These are phyloP conservation scores for Popillia japonica DNA, from an alignment of 1,140 invertebrate genomes.

Conservation along the genomic window DNA sequence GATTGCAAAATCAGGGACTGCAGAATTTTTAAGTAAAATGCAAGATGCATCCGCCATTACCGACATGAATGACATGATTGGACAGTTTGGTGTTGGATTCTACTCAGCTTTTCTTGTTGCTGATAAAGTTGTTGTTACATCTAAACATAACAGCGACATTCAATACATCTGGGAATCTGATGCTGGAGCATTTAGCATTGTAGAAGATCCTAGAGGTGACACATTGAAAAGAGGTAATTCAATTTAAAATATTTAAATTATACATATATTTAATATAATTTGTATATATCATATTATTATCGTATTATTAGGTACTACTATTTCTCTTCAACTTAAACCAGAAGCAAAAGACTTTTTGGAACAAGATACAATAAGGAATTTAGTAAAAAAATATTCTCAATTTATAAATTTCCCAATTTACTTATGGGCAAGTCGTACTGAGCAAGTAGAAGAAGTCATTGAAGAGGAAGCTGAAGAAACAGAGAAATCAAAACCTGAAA, in stretches of 20 bases:
- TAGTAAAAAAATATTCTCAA: too few species aligned
- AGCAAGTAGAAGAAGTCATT: too few species aligned
- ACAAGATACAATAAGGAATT: too few species aligned
- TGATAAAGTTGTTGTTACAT: constrained; percentile 89
- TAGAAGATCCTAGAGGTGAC: constrained; percentile 90
- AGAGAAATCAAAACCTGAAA: constrained; percentile 52
- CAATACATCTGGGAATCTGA: constrained; percentile 99
- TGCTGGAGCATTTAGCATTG: constrained; percentile 85
- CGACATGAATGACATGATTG: too few species aligned
- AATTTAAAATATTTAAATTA: neutral
- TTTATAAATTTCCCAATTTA: too few species aligned
- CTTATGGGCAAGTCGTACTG: too few species aligned
- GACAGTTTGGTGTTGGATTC: too few species aligned
- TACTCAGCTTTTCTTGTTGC: constrained; percentile 98
- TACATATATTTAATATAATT: neutral
- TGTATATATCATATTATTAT: too few species aligned
- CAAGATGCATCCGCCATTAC: too few species aligned
- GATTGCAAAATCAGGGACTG: too few species aligned
- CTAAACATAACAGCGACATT: constrained; percentile 94
- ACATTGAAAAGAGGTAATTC: constrained; percentile 49
- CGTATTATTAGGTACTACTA: constrained; percentile 56
- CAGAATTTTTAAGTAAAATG: constrained; percentile 96
- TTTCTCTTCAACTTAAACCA: constrained; percentile 91
- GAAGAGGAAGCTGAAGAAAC: constrained; percentile 58
- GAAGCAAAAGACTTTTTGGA: constrained; percentile 97